phyloP scores from a whole-genome alignment of 2,888 invertebrate genomes.

The Argynnis bischoffii region DNA sequence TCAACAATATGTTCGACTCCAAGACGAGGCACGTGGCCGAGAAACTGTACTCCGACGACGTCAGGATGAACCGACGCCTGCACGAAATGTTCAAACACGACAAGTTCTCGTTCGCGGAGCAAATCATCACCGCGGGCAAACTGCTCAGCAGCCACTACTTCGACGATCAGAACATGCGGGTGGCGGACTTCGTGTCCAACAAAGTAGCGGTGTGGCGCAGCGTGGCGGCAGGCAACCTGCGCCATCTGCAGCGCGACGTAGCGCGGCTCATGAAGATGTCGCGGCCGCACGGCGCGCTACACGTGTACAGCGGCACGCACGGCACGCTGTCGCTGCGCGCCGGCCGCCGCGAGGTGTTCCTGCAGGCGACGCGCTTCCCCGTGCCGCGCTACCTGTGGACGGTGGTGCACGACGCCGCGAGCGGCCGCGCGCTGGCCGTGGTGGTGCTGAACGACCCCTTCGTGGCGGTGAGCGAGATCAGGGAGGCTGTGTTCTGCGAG shows the following conservation, averaged over 20 bases:
- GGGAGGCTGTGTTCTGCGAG: slow-evolving; percentile 66
- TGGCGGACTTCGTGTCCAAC: slow-evolving; percentile 67
- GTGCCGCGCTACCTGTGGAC: slow-evolving; percentile 71
- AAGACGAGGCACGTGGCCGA: slow-evolving; percentile 62
- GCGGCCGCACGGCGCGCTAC: slow-evolving; percentile 47
- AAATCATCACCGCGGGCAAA: slow-evolving; percentile 56
- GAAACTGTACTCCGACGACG: slow-evolving; percentile 66
- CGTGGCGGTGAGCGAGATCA: slow-evolving; percentile 70
- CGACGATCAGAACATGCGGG: slow-evolving; percentile 63
- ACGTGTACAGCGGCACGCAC: slow-evolving; percentile 43
- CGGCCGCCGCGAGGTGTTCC: slow-evolving; percentile 38
- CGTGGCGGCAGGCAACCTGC: slow-evolving; percentile 42
- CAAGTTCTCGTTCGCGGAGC: slow-evolving; percentile 56
- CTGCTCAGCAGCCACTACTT: slow-evolving; percentile 63
- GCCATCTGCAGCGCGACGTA: slow-evolving; percentile 37
- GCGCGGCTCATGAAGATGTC: slow-evolving; percentile 46
- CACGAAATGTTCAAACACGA: slow-evolving; percentile 62
- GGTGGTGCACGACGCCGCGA: slow-evolving; percentile 50
- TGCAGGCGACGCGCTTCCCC: slow-evolving; percentile 60
- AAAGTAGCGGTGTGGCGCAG: slow-evolving; percentile 63
- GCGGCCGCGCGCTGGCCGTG: slow-evolving; percentile 53
- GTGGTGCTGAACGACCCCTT: slow-evolving; percentile 71
- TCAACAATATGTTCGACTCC: slow-evolving; percentile 76
- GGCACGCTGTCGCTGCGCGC: slow-evolving; percentile 1
- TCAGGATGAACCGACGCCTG: slow-evolving; percentile 57